Evolutionary conservation across 2,888 invertebrate genomes (phyloP).

Genomic region (Acleris sparsana): DNA sequence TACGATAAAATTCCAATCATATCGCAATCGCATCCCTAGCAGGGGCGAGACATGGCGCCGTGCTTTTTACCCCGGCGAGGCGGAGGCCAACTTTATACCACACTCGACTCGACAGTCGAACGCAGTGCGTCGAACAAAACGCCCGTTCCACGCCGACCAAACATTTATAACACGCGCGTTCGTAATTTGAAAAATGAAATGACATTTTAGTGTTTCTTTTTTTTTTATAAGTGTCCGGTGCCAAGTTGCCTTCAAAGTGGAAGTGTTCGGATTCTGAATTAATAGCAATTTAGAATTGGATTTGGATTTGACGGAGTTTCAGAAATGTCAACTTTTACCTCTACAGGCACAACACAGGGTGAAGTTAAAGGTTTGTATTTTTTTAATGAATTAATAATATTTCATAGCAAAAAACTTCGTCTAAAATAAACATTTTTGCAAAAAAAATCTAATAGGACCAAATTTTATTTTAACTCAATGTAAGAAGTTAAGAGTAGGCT

Average conservation of each 20-base stretch:
- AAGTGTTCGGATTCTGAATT: conserved; percentile 51
- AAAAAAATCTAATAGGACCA: too few species aligned
- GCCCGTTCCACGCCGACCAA: conserved; percentile 20
- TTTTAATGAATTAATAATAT: not conserved
- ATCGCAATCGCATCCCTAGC: conserved; percentile 70
- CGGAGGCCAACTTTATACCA: conserved; percentile 63
- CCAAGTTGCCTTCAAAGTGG: conserved; percentile 56
- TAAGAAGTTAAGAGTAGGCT: too few species aligned
- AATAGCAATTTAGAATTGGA: conserved; percentile 48
- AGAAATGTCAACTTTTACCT: conserved; percentile 68
- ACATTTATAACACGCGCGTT: conserved; percentile 38
- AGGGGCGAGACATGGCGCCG: conserved; percentile 82
- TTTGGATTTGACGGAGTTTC: conserved; percentile 49
- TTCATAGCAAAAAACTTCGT: not conserved
- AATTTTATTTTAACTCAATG: too few species aligned
- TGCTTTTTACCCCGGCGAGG: conserved; percentile 75
- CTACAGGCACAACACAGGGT: conserved; percentile 61
- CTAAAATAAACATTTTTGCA: not conserved
- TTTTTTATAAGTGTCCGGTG: conserved; percentile 62
- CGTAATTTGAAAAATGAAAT: conserved; percentile 39
- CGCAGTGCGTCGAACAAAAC: conserved; percentile 52
- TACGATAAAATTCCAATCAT: conserved; percentile 62
- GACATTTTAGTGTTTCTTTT: conserved; percentile 38
- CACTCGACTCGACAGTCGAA: conserved; percentile 65
- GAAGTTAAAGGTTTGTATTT: conserved; percentile 68